phyloP scores from a whole-genome alignment of 2,888 invertebrate genomes.

The Apomyelois bistriatella region DNA sequence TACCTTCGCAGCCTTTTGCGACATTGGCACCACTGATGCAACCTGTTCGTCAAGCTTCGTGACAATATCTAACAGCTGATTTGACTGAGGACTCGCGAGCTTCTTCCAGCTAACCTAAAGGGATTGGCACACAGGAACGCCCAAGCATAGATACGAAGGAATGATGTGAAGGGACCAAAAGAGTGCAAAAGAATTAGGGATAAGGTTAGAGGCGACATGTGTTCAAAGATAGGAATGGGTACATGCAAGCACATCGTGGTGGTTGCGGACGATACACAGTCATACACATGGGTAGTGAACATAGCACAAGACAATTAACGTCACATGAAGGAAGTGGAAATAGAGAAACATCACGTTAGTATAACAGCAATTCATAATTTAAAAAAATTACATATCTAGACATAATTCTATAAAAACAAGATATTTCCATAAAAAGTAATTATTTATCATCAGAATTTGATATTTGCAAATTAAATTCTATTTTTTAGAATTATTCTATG shows the following conservation, averaged over 20 bases:
- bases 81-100: constrained; percentile 80
- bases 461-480: no score
- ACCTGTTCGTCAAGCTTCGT: constrained; percentile 82
- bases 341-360: constrained; percentile 27
- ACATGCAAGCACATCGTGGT: constrained; percentile 26
- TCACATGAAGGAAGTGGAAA: constrained; percentile 48
- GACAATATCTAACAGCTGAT: constrained; percentile 84
- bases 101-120: constrained; percentile 83
- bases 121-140: constrained; percentile 35
- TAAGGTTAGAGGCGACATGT: constrained; percentile 46
- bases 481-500: no score
- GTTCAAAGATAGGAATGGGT: constrained; percentile 30
- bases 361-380: background rate
- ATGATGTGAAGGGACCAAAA: constrained; percentile 3
- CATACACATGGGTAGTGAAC: constrained; percentile 46
- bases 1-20: constrained; percentile 62
- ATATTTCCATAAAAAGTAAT: no score
- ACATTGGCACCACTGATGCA: constrained; percentile 60
- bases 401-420: no score
- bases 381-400: no score
- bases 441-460: no score
- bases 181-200: constrained; percentile 22
- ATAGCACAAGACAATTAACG: constrained; percentile 68
- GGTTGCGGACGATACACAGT: constrained; percentile 58
- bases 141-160: constrained; percentile 26